Base-by-base conservation (phyloP, 2,113 vertebrate genomes). In the Willisornis vidua region DNA sequence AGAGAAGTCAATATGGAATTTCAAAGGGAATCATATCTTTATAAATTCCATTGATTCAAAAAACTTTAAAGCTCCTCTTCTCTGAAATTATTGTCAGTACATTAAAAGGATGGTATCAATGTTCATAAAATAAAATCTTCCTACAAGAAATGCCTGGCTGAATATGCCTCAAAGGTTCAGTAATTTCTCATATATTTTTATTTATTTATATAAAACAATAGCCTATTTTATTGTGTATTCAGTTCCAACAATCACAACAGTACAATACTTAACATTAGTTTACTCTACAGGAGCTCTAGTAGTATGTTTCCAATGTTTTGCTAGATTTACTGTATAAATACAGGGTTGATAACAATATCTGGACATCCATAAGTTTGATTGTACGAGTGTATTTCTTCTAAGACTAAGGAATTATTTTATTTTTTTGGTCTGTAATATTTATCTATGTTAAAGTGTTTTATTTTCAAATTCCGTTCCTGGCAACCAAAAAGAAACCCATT, bases 1-100 rank as follows among this genome's bases (percentile, higher is more conserved):
- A 57, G 84, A 89, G 82, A 94, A 95, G 74, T 87, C 91, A 95
- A 85, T 95, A 85, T 51, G 45, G 25, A 87, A 85, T 97, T 92
- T 94, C 70, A 91, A 95, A 91, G 71, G 55, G 15, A 89, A 84
- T 81, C 0, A 0, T 37, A 82, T 65, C 80, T 68, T 96, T 78
- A 66, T 72, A 91, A 89, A 89, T 79, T 72, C 62, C 9, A 87
- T 91, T 95, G 71, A 95, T 85, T 94, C 29, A 68, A 79, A 79
- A 96, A 89, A 26, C 71, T 87, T 81, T 54, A 70, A 94, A 91
- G 66, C 41, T 28, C 14, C 13, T n/a, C n/a, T 94, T 87, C 77
- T 48, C 87, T 68, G 62, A 81, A 93, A 84, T 78, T 59, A 82
- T 81, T 78, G 61, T 85, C 45, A 72, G n/a, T 61, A 81, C 45